These are phyloP conservation scores for Chrysochloris asiatica DNA, from an alignment of 2,113 vertebrate genomes.

Conservation along the genomic window DNA sequence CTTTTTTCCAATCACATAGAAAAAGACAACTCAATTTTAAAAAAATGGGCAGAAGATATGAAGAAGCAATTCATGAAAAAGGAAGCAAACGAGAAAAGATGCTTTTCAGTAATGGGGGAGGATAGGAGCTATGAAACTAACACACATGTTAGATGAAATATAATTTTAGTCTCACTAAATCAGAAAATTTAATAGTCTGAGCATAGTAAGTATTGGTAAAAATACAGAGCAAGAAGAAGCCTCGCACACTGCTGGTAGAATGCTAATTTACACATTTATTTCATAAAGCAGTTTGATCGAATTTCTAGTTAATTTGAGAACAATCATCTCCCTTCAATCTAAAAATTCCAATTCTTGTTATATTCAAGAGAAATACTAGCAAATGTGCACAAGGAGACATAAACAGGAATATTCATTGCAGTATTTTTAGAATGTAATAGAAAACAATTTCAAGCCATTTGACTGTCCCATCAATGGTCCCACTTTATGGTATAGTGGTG, in stretches of 20 bases:
- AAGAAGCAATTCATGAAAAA: not conserved
- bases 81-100: not conserved
- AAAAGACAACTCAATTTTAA: not conserved
- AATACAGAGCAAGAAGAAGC: not conserved
- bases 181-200: not conserved
- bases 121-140: not conserved
- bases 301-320: conserved; percentile 24
- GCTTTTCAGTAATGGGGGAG: not conserved
- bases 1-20: not conserved
- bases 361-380: conserved; percentile 41
- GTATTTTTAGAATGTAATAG: conserved; percentile 48
- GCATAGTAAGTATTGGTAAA: not conserved
- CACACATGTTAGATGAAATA: not conserved
- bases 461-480: conserved; percentile 41
- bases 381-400: not conserved
- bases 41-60: not conserved
- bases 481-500: conserved; percentile 33
- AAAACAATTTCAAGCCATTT: conserved; percentile 61
- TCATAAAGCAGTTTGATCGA: conserved; percentile 8
- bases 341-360: conserved; percentile 1
- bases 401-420: conserved; percentile 10
- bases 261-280: not conserved
- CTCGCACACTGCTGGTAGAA: not conserved
- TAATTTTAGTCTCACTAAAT: not conserved
- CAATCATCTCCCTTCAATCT: not conserved